phyloP scores from a whole-genome alignment of 1,140 invertebrate genomes.

The Formica exsecta region DNA sequence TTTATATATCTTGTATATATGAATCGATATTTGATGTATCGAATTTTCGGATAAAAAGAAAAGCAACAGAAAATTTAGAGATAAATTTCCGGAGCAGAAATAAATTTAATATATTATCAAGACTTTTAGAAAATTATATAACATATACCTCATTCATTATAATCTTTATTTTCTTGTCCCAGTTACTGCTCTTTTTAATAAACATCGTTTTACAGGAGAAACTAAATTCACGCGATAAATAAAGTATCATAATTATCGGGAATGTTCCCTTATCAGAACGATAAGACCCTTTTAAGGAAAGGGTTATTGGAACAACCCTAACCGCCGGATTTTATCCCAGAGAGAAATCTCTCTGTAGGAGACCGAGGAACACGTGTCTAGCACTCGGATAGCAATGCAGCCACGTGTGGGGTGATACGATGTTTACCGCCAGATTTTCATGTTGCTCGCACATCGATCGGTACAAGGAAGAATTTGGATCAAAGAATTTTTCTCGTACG shows the following conservation, averaged over 20 bases:
- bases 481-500: neutral
- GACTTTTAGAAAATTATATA: neutral
- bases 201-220: neutral
- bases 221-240: neutral
- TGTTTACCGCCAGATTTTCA: conserved; percentile 58
- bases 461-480: neutral
- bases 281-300: conserved; percentile 13
- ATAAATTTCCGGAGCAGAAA: neutral
- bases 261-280: conserved; percentile 16
- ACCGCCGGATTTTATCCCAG: conserved; percentile 74
- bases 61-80: neutral
- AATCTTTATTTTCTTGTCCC: neutral
- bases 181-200: neutral
- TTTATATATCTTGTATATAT: neutral
- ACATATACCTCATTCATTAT: neutral
- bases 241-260: neutral
- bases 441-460: conserved; percentile 38
- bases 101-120: neutral
- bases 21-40: neutral
- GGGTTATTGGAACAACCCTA: conserved; percentile 56
- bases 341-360: conserved; percentile 84
- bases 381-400: conserved; percentile 74
- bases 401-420: conserved; percentile 81
- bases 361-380: conserved; percentile 84
- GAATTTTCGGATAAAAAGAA: neutral